Evolutionary conservation across 2,888 invertebrate genomes (phyloP).

Genomic region (Reticulitermes lucifugus): DNA sequence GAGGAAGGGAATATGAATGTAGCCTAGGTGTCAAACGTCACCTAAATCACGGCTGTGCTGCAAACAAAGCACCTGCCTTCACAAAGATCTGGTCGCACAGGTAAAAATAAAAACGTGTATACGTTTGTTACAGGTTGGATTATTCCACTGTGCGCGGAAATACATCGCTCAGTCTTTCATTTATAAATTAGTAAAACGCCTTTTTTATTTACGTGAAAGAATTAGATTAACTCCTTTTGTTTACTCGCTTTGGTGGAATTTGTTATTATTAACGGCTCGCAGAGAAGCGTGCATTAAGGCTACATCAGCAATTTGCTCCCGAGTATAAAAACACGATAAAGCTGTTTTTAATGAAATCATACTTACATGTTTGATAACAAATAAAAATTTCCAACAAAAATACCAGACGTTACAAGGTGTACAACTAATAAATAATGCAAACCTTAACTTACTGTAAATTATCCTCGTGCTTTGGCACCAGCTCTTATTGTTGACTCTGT

Average conservation of each 20-base stretch:
- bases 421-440: no score
- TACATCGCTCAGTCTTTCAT: background rate
- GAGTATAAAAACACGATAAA: background rate
- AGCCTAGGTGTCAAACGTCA: no score
- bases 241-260: background rate
- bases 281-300: background rate
- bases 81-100: no score
- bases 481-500: no score
- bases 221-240: background rate
- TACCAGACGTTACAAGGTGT: no score
- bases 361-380: background rate
- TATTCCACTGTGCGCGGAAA: background rate
- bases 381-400: no score
- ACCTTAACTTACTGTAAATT: no score
- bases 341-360: conserved; percentile 1
- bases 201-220: background rate
- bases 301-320: background rate
- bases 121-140: background rate
- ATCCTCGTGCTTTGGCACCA: no score
- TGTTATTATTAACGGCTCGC: background rate
- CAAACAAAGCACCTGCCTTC: no score
- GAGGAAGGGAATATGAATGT: no score
- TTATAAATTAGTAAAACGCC: background rate
- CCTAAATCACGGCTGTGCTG: no score
- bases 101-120: background rate